Evolutionary conservation across 1,140 invertebrate species (phyloP).

Genomic region (Drosophila jambulina): DNA sequence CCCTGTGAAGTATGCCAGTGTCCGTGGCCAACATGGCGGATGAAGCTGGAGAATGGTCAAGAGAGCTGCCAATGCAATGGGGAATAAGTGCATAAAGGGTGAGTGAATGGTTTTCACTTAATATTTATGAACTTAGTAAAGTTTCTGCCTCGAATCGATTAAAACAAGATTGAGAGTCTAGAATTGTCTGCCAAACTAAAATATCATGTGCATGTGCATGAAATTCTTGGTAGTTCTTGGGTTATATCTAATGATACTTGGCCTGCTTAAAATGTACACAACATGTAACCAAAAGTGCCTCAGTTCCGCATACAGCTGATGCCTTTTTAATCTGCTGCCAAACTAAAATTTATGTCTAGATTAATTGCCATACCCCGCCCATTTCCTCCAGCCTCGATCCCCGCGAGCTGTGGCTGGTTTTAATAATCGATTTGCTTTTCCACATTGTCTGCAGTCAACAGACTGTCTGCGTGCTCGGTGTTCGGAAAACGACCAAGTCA

Average conservation of each 20-base stretch:
- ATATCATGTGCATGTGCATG: neutral
- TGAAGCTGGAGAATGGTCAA: neutral
- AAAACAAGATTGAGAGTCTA: neutral
- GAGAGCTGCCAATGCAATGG: neutral
- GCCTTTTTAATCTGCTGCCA: neutral
- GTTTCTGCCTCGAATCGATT: neutral
- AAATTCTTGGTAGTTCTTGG: neutral
- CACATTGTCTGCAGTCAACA: slow-evolving; percentile 8
- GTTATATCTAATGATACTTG: neutral
- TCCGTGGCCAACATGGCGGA: neutral
- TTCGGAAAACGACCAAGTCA: neutral
- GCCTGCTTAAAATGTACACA: neutral
- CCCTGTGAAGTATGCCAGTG: neutral
- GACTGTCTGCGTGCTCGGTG: neutral
- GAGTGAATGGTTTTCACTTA: neutral
- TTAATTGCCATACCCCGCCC: slow-evolving; percentile 3
- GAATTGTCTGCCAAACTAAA: neutral
- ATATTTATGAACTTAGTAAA: neutral
- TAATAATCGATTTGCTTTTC: slow-evolving; percentile 6
- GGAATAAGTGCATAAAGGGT: neutral
- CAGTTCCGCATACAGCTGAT: neutral
- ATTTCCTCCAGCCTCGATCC: slow-evolving; percentile 7
- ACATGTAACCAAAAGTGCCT: neutral
- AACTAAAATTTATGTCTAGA: neutral
- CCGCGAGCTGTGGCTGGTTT: slow-evolving; percentile 1